Percentiles rank a stretch among this genome's conserved stretches.
These are phyloP conservation scores for Oxycera nigricornis DNA, from an alignment of 2,888 invertebrate species.

Conservation along the genomic window DNA sequence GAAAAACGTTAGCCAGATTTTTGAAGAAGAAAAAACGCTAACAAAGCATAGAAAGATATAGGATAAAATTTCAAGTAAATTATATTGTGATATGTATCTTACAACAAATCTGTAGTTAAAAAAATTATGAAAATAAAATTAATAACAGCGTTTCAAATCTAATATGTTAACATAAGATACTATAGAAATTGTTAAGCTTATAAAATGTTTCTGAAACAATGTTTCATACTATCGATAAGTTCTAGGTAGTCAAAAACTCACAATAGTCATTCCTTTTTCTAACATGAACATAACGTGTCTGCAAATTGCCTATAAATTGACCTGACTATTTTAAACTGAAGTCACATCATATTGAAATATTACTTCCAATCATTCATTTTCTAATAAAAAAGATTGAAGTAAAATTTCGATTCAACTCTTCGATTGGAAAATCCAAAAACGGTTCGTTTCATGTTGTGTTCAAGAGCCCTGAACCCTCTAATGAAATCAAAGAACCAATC, in stretches of 20 bases:
- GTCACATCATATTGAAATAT: not conserved
- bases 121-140: conserved; percentile 15
- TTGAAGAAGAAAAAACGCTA: not conserved
- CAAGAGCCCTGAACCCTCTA: conserved; percentile 52
- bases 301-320: not conserved
- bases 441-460: conserved; percentile 51
- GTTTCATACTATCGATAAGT: not conserved
- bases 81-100: conserved; percentile 36
- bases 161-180: not conserved
- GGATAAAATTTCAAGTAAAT: conserved; percentile 1
- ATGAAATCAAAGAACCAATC: conserved; percentile 39
- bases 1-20: too few relatives aligned
- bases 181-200: not conserved
- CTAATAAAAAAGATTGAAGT: conserved; percentile 27
- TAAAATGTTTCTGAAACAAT: not conserved
- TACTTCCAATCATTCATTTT: conserved; percentile 14
- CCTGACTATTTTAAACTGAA: not conserved
- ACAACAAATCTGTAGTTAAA: conserved; percentile 21
- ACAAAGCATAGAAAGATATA: not conserved
- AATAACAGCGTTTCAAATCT: conserved; percentile 15
- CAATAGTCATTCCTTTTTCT: not conserved
- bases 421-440: not conserved
- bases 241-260: conserved; percentile 18
- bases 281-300: not conserved
- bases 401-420: conserved; percentile 16